phyloP scores from a whole-genome alignment of 2,113 vertebrate genomes.

The Dipodomys stephensi region DNA sequence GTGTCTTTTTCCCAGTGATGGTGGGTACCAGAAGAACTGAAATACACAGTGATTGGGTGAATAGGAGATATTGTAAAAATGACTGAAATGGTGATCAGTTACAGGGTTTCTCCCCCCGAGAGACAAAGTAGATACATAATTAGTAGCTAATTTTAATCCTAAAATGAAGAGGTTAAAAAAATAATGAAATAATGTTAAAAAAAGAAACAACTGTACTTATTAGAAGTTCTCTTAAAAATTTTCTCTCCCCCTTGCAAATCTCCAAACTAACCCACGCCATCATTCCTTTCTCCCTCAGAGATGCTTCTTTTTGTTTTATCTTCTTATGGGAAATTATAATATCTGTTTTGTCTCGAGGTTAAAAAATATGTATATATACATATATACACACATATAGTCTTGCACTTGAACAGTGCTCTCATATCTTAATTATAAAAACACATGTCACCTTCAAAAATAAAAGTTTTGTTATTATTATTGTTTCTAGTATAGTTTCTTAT shows the following conservation, averaged over 20 bases:
- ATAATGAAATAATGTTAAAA: conserved; percentile 49
- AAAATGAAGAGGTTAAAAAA: conserved; percentile 41
- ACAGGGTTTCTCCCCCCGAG: neutral
- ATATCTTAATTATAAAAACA: conserved; percentile 12
- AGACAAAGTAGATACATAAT: conserved; percentile 47
- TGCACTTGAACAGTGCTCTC: conserved; percentile 32
- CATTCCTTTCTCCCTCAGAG: conserved; percentile 40
- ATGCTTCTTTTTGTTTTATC: conserved; percentile 61
- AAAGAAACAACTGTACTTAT: conserved; percentile 48
- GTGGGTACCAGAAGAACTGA: conserved; percentile 61
- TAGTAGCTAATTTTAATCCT: conserved; percentile 34
- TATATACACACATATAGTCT: neutral
- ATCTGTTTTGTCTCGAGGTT: conserved; percentile 55
- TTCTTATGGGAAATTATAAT: conserved; percentile 10
- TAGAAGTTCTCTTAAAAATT: conserved; percentile 67
- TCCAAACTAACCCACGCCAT: neutral
- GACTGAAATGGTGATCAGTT: conserved; percentile 43
- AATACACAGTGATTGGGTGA: conserved; percentile 49
- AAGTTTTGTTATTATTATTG: neutral
- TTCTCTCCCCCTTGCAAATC: conserved; percentile 20
- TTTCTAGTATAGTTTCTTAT: conserved; percentile 38
- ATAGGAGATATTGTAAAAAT: conserved; percentile 40
- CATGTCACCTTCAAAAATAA: conserved; percentile 59
- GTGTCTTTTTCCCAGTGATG: conserved; percentile 64
- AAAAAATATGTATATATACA: conserved; percentile 54